A percentile compares a stretch with the other conserved stretches of the same genome.
Conservation (phyloP, 2,888 invertebrate species). For the Epinotia ramella region DNA sequence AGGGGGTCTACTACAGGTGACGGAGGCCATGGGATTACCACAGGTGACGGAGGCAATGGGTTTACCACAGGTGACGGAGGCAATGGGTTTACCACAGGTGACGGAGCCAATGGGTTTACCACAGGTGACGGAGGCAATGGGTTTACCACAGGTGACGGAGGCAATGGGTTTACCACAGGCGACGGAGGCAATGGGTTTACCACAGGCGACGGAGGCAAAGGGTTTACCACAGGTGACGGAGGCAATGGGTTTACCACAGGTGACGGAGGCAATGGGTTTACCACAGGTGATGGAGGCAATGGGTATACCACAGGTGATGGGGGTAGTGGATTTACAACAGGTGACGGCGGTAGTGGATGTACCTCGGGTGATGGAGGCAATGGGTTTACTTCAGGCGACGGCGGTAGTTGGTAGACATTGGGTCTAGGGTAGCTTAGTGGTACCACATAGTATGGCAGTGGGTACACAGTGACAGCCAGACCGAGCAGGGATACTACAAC, state of each 20-base stretch:
- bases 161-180: neutral
- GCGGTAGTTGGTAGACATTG: neutral
- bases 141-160: neutral
- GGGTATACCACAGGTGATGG: neutral
- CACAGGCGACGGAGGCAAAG: neutral
- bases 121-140: neutral
- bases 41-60: slow-evolving; percentile 5
- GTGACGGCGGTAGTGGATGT: neutral
- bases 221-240: neutral
- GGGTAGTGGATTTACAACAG: neutral
- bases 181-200: neutral
- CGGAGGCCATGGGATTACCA: neutral
- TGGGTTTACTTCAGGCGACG: neutral
- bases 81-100: neutral
- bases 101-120: neutral
- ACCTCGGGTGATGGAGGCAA: neutral
- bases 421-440: neutral
- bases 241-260: neutral
- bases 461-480: neutral
- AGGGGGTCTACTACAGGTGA: neutral
- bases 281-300: neutral
- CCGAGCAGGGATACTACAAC: slow-evolving; percentile 10
- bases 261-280: neutral
- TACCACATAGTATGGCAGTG: neutral
- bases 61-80: neutral